These are phyloP conservation scores for Antennarius maculatus DNA, from an alignment of 2,797 vertebrate species.

Conservation along the genomic window DNA sequence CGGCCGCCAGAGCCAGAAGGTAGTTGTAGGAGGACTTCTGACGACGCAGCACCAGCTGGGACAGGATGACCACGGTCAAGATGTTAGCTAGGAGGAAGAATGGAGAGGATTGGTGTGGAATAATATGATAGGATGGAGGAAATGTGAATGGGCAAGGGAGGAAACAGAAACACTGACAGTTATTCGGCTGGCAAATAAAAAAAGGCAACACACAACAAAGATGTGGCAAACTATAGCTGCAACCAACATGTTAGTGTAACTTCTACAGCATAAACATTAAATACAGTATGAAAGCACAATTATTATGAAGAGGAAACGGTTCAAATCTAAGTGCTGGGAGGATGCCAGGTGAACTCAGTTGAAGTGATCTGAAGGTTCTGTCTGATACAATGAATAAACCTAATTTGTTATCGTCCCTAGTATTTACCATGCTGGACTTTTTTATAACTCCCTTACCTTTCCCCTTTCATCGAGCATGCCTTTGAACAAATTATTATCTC, in stretches of 20 bases:
- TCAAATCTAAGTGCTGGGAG: background rate
- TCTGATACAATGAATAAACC: background rate
- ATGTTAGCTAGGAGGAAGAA: conserved; percentile 87
- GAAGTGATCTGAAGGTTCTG: conserved; percentile 13
- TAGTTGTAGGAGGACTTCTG: conserved; percentile 99
- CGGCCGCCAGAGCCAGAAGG: conserved; percentile 92
- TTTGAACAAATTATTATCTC: conserved; percentile 59
- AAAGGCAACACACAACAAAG: conserved; percentile 12
- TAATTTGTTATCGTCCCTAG: conserved; percentile 23
- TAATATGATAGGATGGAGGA: conserved; percentile 21
- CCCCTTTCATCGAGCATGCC: conserved; percentile 41
- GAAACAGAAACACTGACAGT: conserved; percentile 56
- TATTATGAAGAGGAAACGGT: background rate
- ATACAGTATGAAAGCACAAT: conserved; percentile 15
- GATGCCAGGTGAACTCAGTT: background rate
- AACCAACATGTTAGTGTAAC: background rate
- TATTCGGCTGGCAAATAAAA: conserved; percentile 58
- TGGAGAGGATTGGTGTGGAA: conserved; percentile 24
- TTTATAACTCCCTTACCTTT: conserved; percentile 15
- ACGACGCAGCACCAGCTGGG: conserved; percentile 92
- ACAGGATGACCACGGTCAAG: conserved; percentile 95
- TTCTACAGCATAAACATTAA: conserved; percentile 3
- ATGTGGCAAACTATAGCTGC: background rate
- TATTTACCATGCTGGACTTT: conserved; percentile 27
- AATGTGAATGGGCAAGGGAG: conserved; percentile 38